Evolutionary conservation across 2,113 vertebrate species (phyloP), one percentile per base, ranked within the genome.

Genomic region (Sinocyclocheilus anophthalmus): DNA sequence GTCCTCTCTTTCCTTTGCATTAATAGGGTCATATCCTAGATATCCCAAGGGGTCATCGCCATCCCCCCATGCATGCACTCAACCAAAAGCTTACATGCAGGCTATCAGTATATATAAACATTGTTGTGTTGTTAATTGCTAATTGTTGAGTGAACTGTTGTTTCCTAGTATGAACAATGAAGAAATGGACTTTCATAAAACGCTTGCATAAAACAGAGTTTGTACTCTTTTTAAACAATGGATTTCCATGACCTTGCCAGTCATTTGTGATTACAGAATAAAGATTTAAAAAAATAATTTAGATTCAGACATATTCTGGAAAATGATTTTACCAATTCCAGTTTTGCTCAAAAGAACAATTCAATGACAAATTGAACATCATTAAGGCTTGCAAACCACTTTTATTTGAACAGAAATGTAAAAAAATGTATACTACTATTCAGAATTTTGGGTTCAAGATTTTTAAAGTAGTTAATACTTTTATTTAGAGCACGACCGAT

Each of bases 21-120:
- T 88, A 91, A 91, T 89, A 84, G 84, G 81, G 84, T 90, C 90
- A 89, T 83, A 82, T 92, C 86, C 75, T 84, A 90, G 87, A 91
- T 24, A 86, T 57, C 77, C 85, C 69, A 78, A 81, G 89, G 87
- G 85, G 63, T 55, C 70, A 45, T 45, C 48, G 24, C 57, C 61
- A 65, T 53, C 70, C 57, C 81, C 69, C 18, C 30, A 33, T 33
- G 30, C 30, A 53, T 48, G 45, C 67, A 78, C 73, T 75, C 20
- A 22, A 37, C 39, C 37, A 24, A 77, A 77, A 55, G 24, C 48
- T 55, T 77, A 26, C 45, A 77, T 77, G 16, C n/a, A 76, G 72
- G 9, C 22, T 48, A 12, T 45, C 42, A 16, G 22, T 75, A 1
- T 48, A 73, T 73, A n/a, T 75, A 48, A 48, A 24, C 6, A 48